These are phyloP conservation scores for Sandelia bainsii DNA, from an alignment of 2,797 vertebrate species.

Conservation along the genomic window DNA sequence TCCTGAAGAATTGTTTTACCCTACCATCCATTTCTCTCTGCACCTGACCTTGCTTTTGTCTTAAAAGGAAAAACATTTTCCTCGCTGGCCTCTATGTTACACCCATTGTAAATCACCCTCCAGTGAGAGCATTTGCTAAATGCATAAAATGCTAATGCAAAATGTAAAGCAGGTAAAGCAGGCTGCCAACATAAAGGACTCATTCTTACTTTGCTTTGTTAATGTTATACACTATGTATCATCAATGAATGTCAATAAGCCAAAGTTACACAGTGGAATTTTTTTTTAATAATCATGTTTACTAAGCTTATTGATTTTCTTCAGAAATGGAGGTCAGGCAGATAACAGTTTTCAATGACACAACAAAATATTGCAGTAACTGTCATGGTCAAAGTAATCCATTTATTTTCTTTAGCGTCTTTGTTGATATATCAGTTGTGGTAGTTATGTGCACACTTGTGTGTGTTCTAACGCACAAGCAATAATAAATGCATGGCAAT, in stretches of 20 bases:
- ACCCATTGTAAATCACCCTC: conserved; percentile 35
- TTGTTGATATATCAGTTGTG: conserved; percentile 15
- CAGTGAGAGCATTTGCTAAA: conserved; percentile 7
- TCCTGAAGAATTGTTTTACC: conserved; percentile 54
- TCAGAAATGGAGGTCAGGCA: conserved; percentile 29
- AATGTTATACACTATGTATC: conserved; percentile 1
- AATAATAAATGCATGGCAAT: conserved; percentile 67
- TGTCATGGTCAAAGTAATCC: conserved; percentile 30
- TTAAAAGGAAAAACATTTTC: conserved; percentile 30
- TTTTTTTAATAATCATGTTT: conserved; percentile 24
- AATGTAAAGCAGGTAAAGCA: conserved; percentile 35
- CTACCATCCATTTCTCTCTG: conserved; percentile 18
- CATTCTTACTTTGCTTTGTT: conserved; percentile 4
- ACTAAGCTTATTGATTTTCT: conserved; percentile 42
- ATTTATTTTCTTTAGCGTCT: conserved; percentile 4
- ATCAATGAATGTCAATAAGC: conserved; percentile 10
- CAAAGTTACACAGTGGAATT: neutral
- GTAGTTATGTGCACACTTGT: conserved; percentile 14
- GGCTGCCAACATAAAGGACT: conserved; percentile 10
- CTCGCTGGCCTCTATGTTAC: neutral
- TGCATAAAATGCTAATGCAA: conserved; percentile 34
- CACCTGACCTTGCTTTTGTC: conserved; percentile 56
- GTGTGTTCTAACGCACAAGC: conserved; percentile 36
- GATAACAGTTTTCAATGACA: conserved; percentile 37
- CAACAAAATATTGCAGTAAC: conserved; percentile 12